A percentile compares a stretch with the other conserved stretches of the same genome.
These are phyloP conservation scores for Druceiella hillmani DNA, from an alignment of 2,888 invertebrate species.

Conservation along the genomic window DNA sequence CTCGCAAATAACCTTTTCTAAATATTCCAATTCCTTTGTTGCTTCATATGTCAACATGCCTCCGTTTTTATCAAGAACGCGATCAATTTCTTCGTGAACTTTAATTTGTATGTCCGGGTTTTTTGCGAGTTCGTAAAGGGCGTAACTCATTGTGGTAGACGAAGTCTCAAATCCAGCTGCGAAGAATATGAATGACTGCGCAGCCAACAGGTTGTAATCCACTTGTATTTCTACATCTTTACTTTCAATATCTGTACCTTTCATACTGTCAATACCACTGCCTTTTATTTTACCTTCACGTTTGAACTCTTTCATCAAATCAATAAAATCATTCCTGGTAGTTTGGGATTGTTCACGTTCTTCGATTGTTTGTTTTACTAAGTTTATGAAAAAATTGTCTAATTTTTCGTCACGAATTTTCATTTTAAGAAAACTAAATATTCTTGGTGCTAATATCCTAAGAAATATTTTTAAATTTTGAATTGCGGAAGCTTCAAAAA, in stretches of 20 bases:
- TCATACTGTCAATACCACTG: slow-evolving; percentile 29
- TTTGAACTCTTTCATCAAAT: slow-evolving; percentile 31
- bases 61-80: slow-evolving; percentile 26
- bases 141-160: slow-evolving; percentile 28
- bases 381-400: slow-evolving; percentile 4
- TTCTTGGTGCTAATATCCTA: slow-evolving; percentile 1
- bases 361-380: slow-evolving; percentile 21
- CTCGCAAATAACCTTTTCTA: slow-evolving; percentile 33
- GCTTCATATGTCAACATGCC: slow-evolving; percentile 30
- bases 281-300: slow-evolving; percentile 29
- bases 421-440: slow-evolving; percentile 3
- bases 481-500: no score
- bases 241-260: slow-evolving; percentile 8
- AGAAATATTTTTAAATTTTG: slow-evolving; percentile 28
- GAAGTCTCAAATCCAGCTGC: slow-evolving; percentile 36
- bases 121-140: slow-evolving; percentile 33
- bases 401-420: background rate
- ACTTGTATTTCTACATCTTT: slow-evolving; percentile 22
- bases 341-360: slow-evolving; percentile 28
- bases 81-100: slow-evolving; percentile 30
- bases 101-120: slow-evolving; percentile 27
- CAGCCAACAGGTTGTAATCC: slow-evolving; percentile 33
- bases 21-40: slow-evolving; percentile 29
- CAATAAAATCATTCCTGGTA: slow-evolving; percentile 33
- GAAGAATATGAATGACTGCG: slow-evolving; percentile 47